These are phyloP conservation scores for Acropora tenuis DNA, from an alignment of 64 coral and sea anemone genomes.

Conservation along the genomic window DNA sequence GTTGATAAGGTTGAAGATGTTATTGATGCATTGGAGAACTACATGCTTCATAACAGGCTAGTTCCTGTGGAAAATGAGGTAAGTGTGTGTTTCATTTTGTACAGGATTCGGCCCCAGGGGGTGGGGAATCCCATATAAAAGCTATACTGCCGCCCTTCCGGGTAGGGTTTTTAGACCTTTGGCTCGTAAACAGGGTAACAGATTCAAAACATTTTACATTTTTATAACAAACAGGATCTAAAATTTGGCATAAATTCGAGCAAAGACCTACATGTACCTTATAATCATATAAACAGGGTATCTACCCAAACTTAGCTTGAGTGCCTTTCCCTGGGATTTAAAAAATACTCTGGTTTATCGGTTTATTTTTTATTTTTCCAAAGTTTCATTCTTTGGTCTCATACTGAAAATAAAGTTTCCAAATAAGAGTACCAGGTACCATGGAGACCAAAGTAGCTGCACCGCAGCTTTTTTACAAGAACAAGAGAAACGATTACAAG, in stretches of 20 bases:
- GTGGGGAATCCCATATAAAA: slow-evolving; percentile 11
- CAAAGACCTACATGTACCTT: slow-evolving; percentile 10
- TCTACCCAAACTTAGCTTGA: slow-evolving; percentile 27
- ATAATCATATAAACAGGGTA: slow-evolving; percentile 35
- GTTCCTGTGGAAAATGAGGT: slow-evolving; percentile 34
- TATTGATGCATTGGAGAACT: slow-evolving; percentile 32
- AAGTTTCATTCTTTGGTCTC: slow-evolving; percentile 27
- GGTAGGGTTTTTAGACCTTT: slow-evolving; percentile 30
- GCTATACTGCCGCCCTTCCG: slow-evolving; percentile 25
- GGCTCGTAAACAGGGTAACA: slow-evolving; percentile 22
- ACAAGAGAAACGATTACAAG: slow-evolving; percentile 19
- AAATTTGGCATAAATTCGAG: slow-evolving; percentile 16
- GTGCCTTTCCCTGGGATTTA: not conserved
- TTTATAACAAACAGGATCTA: slow-evolving; percentile 15
- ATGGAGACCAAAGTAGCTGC: slow-evolving; percentile 32
- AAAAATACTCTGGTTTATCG: slow-evolving; percentile 19
- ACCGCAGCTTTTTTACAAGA: slow-evolving; percentile 15
- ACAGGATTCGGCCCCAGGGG: not conserved
- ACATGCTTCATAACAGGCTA: slow-evolving; percentile 35
- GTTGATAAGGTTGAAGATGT: slow-evolving; percentile 22
- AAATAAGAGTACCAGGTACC: slow-evolving; percentile 33
- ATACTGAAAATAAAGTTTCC: slow-evolving; percentile 28
- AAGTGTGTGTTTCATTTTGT: slow-evolving; percentile 20
- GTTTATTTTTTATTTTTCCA: slow-evolving; percentile 26
- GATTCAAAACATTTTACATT: slow-evolving; percentile 8